Conservation (phyloP, 2,113 vertebrate genomes). For the Coryphaenoides rupestris region DNA sequence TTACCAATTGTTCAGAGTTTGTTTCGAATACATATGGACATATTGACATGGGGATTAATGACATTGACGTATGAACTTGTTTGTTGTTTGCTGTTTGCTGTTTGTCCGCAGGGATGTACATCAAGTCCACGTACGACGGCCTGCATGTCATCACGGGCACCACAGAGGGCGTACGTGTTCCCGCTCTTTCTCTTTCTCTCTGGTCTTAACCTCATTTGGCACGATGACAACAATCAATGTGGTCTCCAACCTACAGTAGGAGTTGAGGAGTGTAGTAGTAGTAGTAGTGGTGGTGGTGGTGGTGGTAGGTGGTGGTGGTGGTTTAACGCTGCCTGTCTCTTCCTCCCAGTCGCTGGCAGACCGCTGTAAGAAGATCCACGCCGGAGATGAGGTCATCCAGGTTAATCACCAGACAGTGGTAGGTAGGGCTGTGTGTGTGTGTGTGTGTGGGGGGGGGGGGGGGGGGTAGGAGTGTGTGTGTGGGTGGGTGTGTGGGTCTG, state of each 20-base stretch:
- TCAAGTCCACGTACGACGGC: constrained; percentile 94
- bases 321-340: constrained; percentile 8
- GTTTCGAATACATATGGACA: no score
- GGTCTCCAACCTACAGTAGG: no score
- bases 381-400: constrained; percentile 79
- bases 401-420: constrained; percentile 81
- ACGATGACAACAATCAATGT: no score
- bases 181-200: constrained; percentile 11
- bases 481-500: not conserved
- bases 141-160: constrained; percentile 93
- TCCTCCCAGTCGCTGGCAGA: constrained; percentile 71
- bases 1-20: no score
- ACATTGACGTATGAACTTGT: not conserved
- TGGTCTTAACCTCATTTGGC: no score
- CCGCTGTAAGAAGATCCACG: constrained; percentile 80
- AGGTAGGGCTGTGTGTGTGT: constrained; percentile 12
- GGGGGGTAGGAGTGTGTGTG: not conserved
- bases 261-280: no score
- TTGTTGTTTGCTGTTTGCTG: not conserved
- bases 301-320: no score
- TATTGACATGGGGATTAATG: no score
- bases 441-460: no score
- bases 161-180: constrained; percentile 87
- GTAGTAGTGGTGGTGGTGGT: no score
- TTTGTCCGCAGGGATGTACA: constrained; percentile 86